Evolutionary conservation across 53 echinoderm and acorn worm species (phyloP), one percentile per base, ranked within the genome.

Genomic region (Arbacia lixula): DNA sequence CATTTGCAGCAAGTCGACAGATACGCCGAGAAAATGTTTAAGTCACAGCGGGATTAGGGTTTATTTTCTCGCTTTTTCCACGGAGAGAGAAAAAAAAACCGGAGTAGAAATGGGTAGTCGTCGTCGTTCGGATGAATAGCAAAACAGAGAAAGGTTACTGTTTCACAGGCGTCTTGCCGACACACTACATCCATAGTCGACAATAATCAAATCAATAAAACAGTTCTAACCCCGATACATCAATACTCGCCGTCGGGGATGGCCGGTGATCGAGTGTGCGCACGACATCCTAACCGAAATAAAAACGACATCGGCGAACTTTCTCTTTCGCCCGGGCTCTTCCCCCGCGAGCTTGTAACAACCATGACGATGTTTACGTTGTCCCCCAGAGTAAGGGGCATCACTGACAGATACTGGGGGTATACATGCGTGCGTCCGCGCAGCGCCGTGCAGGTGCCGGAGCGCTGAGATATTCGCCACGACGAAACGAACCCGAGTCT

Each of bases 121-220:
- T 37, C 38, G 66, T 37, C 66, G 38, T 66, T 66, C 38, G 20
- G 21, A 66, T 38, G 38, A 71, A 22, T 58, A 58, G 42, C 1
- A 71, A 71, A 71, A 71, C 10, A 49, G 71, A 19, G 26, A 71
- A 36, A 71, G 41, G 41, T 43, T 40, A 71, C 12, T 8, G 28
- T 40, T 71, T 8, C 29, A 46, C 71, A 71, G 40, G 46, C 29
- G 39, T 43, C 8, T 17, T 43, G 71, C 11, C 71, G 71, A 71
- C 71, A 71, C 29, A 71, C 42, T 12, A 6, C 46, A 28, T 71
- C 71, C 28, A 71, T 71, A 71, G 71, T 71, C 71, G 71, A 25
- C 29, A 32, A 71, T 71, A 71, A 71, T 71, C 71, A 71, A 43
- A 41, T 71, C 49, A 71, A 41, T 64, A 71, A 71, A 71, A 71